phyloP scores from a whole-genome alignment of 2,113 vertebrate species.

The Agapornis roseicollis region DNA sequence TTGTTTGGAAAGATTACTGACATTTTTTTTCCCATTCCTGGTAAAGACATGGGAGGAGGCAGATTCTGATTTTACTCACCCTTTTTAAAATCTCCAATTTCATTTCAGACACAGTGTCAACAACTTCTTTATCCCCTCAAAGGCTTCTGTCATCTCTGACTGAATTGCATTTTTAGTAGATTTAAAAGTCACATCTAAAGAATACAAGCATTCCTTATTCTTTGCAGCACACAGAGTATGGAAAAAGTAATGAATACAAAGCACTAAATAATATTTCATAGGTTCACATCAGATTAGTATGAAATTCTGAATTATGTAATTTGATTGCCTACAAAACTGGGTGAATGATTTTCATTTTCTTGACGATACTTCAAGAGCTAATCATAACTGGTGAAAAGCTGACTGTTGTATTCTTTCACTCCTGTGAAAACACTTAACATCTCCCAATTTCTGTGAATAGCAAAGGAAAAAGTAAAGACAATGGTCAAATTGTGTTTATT shows the following conservation, averaged over 20 bases:
- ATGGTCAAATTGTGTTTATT: constrained; percentile 22
- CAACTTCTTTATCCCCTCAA: background rate
- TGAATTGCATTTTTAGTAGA: background rate
- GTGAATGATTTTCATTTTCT: background rate
- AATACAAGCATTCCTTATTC: background rate
- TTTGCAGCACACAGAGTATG: background rate
- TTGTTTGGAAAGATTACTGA: background rate
- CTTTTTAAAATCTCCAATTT: background rate
- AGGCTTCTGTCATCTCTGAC: background rate
- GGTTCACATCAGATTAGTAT: background rate
- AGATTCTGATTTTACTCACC: background rate
- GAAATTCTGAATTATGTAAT: background rate
- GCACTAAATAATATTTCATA: background rate
- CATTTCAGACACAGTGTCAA: constrained; percentile 11
- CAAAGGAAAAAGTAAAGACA: background rate
- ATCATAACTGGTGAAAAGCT: background rate
- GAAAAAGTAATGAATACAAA: background rate
- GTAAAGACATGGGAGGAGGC: background rate
- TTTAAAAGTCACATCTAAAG: background rate
- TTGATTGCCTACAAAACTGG: background rate
- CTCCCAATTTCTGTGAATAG: background rate
- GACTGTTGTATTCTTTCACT: background rate
- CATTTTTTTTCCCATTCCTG: background rate
- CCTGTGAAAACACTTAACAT: background rate
- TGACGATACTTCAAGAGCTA: background rate